These are phyloP conservation scores for Drosophila watanabei DNA, from an alignment of 1,140 invertebrate species.

Conservation along the genomic window DNA sequence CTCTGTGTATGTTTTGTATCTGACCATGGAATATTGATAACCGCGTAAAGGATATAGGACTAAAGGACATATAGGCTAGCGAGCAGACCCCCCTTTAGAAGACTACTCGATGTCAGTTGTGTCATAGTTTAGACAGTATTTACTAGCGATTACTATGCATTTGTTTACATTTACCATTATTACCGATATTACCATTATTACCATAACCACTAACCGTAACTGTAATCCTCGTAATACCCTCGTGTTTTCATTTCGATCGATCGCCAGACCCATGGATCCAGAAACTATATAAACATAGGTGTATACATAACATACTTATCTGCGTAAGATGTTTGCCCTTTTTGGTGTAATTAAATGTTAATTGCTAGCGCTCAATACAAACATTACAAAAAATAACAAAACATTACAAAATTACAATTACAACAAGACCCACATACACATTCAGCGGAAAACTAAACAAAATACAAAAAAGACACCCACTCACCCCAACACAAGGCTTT, in stretches of 20 bases:
- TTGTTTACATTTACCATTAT: conserved; percentile 37
- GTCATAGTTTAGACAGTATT: conserved; percentile 70
- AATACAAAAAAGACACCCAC: conserved; percentile 26
- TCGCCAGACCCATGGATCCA: conserved; percentile 22
- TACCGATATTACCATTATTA: conserved; percentile 19
- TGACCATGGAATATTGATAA: conserved; percentile 48
- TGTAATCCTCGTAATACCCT: neutral
- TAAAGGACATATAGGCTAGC: conserved; percentile 28
- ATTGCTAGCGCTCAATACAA: conserved; percentile 63
- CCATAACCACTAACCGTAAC: neutral
- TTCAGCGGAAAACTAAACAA: neutral
- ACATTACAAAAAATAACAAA: conserved; percentile 23
- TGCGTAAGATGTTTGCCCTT: conserved; percentile 61
- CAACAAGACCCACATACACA: conserved; percentile 18
- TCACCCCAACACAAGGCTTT: conserved; percentile 22
- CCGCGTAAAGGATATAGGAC: conserved; percentile 36
- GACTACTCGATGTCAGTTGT: conserved; percentile 70
- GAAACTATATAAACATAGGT: conserved; percentile 31
- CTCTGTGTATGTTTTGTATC: conserved; percentile 65
- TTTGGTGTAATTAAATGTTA: conserved; percentile 78
- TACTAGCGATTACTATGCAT: conserved; percentile 44
- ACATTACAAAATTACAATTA: conserved; percentile 17
- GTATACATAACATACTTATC: conserved; percentile 38
- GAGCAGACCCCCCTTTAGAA: conserved; percentile 39
- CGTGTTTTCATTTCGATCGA: conserved; percentile 10